Conservation (phyloP, 2,888 invertebrate genomes). For the Hanleya hanleyi region DNA sequence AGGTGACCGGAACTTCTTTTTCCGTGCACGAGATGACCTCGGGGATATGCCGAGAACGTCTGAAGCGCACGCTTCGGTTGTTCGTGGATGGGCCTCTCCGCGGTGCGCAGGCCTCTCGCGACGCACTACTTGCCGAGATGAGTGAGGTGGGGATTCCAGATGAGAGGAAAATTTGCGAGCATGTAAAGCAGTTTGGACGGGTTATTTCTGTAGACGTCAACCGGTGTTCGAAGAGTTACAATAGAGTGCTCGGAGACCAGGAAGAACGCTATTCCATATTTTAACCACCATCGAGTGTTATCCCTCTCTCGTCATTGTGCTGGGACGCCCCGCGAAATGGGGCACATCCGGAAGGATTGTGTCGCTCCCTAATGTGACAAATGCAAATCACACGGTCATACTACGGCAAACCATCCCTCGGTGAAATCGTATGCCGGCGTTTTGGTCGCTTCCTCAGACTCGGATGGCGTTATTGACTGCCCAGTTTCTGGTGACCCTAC, state of each 20-base stretch:
- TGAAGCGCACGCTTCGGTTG: not conserved
- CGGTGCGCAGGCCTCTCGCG: not conserved
- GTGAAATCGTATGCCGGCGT: not conserved
- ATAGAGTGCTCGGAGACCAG: not conserved
- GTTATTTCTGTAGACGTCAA: not conserved
- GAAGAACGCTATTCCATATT: not conserved
- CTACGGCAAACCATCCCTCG: not conserved
- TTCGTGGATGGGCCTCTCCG: not conserved
- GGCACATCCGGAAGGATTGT: not conserved
- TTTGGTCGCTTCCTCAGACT: not conserved
- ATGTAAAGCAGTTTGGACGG: not conserved
- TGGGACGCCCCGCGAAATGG: not conserved
- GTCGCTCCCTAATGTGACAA: not conserved
- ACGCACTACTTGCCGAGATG: not conserved
- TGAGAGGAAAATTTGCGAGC: not conserved
- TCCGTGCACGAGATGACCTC: not conserved
- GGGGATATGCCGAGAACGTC: not conserved
- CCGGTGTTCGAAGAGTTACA: not conserved
- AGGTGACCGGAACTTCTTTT: too few relatives aligned
- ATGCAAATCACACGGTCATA: not conserved
- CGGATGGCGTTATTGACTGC: too few relatives aligned
- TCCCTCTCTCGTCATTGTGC: not conserved
- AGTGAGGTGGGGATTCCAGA: not conserved
- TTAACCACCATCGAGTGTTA: not conserved
- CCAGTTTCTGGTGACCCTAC: too few relatives aligned